phyloP scores from a whole-genome alignment of 2,888 invertebrate species.

The Limnephilus lunatus region DNA sequence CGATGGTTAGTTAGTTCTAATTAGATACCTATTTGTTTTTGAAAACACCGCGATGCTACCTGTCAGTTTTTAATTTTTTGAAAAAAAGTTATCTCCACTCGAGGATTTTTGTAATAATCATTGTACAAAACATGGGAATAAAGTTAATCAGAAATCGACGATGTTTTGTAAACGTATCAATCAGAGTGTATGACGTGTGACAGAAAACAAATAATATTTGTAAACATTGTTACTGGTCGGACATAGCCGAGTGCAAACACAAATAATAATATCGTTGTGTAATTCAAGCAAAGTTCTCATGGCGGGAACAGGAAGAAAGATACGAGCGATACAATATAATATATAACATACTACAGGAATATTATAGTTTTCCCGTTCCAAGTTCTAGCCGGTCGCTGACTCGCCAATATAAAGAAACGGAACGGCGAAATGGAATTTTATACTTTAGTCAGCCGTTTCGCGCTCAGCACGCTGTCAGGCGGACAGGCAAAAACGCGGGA shows the following conservation, averaged over 20 bases:
- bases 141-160: background rate
- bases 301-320: background rate
- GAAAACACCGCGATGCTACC: too few species aligned
- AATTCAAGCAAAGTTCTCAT: background rate
- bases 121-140: background rate
- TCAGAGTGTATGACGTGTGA: background rate
- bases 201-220: background rate
- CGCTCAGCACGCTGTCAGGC: background rate
- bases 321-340: background rate
- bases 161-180: background rate
- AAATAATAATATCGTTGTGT: background rate
- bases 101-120: background rate
- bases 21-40: too few species aligned
- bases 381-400: background rate
- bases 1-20: too few species aligned
- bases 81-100: too few species aligned
- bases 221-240: background rate
- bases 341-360: background rate
- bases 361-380: background rate
- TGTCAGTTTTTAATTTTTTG: too few species aligned
- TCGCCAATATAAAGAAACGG: constrained; percentile 25
- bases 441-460: background rate
- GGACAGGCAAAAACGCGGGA: constrained; percentile 21
- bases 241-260: background rate
- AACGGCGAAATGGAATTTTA: constrained; percentile 5